Evolutionary conservation across 2,888 invertebrate species (phyloP), one percentile per base, ranked within the genome.

Genomic region (Cephus runcator): DNA sequence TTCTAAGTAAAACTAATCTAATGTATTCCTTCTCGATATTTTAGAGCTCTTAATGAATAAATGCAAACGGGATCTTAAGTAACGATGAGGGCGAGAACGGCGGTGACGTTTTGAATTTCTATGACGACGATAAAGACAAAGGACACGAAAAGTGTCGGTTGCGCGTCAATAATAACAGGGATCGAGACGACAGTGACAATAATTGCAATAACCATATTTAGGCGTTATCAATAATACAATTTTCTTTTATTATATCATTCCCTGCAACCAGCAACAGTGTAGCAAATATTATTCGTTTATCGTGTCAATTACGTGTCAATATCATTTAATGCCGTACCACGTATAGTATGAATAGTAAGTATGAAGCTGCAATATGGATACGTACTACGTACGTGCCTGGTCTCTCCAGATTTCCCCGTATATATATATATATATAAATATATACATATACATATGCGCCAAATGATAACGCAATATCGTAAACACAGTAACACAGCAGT

Each of bases 241-340:
- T 73, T 73, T 34, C 31, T 31, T 73, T 73, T 34, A 73, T 34
- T 74, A 77, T 73, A 74, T 76, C 73, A 79, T 79, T 79, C 74
- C 79, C 79, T 76, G 79, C 79, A 79, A 79, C 79, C 79, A 79
- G 79, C 79, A 79, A 79, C 79, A 79, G 79, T 69, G 31, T 79
- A 79, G 79, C 79, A 76, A 79, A 79, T 79, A 79, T 79, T 56
- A 76, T 75, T 34, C 35, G 12, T 36, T 36, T 36, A 36, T 36
- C 36, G 12, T 36, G 36, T 36, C 36, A 36, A 69, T 69, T 75
- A 40, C 6, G 3, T 69, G n/a, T 69, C 69, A 31, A 35, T 69
- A 33, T 30, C 33, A 33, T 33, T 30, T 69, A 69, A 30, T 30
- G 30, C 30, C 69, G 69, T 69, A 31, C n/a, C n/a, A 31, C 69